Base-by-base conservation (phyloP, 2,888 invertebrate genomes). In the Fragum fragum region DNA sequence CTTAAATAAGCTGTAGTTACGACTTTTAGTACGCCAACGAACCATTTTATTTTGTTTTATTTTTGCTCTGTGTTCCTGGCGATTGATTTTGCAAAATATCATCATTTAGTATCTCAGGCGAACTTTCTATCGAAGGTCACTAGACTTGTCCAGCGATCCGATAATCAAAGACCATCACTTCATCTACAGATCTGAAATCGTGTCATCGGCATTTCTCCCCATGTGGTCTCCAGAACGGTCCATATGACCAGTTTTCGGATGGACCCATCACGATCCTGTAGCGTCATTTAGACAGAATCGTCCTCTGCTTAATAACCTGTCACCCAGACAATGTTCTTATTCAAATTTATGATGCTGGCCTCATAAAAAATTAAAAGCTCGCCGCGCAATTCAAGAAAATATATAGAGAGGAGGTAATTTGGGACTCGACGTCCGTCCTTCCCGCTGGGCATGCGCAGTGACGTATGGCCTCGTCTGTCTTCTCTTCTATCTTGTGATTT, bases 271-370 rank as follows among this genome's bases (percentile, higher is more conserved):
- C 14, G 26, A 16, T 66, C 72, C 73, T 52, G 42, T 55, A 57
- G 79, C 57, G 76, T 47, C 82, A 61, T 76, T 82, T 79, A 79
- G 69, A 36, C 52, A 47, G 59, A 73, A 76, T 73, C 73, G 72
- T 72, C 68, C 72, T 55, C 57, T 26, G 21, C 28, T 73, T 76
- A 83, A 83, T 79, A 79, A 75, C 69, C 76, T 79, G 76, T 72
- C 79, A 57, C 21, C 59, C 57, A 36, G 59, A 70, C 76, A 68
- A 83, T 77, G 77, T 74, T 79, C 74, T 83, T 77, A 83, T 83
- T 79, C 83, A 83, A 83, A 83, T 79, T 83, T 83, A 83, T 77
- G 83, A 83, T 76, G 73, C 47, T 68, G 66, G 72, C 61, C 73
- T 77, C 79, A 83, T 83, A 71, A 83, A 83, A 79, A 79, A 83